Base-by-base conservation (phyloP, 2,888 invertebrate genomes). In the Gryllus longicercus region DNA sequence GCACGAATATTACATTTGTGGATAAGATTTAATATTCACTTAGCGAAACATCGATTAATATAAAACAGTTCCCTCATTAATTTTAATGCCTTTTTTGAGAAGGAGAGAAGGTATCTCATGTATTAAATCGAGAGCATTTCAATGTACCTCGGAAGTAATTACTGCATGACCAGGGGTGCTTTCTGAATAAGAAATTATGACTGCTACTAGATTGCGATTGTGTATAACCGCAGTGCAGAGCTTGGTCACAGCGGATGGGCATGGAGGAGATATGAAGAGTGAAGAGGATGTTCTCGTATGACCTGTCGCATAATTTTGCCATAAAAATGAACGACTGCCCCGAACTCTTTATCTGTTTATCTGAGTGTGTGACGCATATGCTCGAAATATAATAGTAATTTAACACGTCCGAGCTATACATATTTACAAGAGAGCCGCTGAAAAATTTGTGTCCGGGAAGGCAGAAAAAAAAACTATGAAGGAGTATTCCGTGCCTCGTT, bases 51-150 rank as follows among this genome's bases (percentile, higher is more conserved):
- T 38, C 38, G 38, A 38, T 38, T 38, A 38, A 38, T 38, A 38
- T 38, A 38, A 38, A 38, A 38, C 38, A 38, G 63, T 18, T 18
- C 14, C n/a, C 63, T 63, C 63, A 63, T 63, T 63, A 63, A 63
- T n/a, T 63, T 63, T 63, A 18, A 63, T 63, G n/a, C n/a, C n/a
- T 63, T n/a, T n/a, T 63, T 63, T 18, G n/a, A 63, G n/a, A 63
- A 63, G 63, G 11, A 63, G 63, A 18, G 11, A 38, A n/a, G 63
- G n/a, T 63, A 63, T 63, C 63, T 63, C 63, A n/a, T 18, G 63
- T 18, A 63, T 63, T 63, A 63, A 63, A 63, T 63, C 63, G 63
- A 63, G n/a, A 63, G 63, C 63, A 63, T 63, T 63, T 63, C 63
- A 63, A 63, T 63, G 63, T 63, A 63, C 63, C n/a, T 14, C 4